phyloP scores from a whole-genome alignment of 64 coral and sea anemone species.

The Stichodactyla mertensii region DNA sequence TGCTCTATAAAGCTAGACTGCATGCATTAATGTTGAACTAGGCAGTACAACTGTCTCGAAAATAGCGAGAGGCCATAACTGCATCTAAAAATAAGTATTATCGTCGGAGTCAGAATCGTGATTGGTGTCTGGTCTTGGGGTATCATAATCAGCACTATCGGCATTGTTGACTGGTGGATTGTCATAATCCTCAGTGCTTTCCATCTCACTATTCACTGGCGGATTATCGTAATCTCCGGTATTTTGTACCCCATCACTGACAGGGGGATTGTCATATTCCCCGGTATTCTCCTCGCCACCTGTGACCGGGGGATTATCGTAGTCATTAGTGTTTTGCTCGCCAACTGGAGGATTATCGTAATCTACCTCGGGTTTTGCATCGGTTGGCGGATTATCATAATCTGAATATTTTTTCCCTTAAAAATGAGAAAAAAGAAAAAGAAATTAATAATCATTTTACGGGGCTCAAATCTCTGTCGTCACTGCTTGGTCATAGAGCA shows the following conservation, averaged over 20 bases:
- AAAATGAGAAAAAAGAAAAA: not conserved
- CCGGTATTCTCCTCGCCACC: not conserved
- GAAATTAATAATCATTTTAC: not conserved
- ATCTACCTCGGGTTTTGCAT: not conserved
- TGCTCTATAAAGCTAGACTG: too few relatives aligned
- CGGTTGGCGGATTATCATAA: not conserved
- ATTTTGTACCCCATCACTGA: not conserved
- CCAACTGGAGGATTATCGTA: slow-evolving; percentile 2
- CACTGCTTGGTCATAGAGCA: too few relatives aligned
- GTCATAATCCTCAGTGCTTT: not conserved
- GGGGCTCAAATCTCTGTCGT: too few relatives aligned
- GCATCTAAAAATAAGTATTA: too few relatives aligned
- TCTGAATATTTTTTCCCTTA: not conserved
- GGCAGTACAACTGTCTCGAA: too few relatives aligned
- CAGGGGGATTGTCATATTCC: not conserved
- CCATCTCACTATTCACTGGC: not conserved
- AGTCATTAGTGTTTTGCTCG: not conserved
- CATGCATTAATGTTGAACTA: too few relatives aligned
- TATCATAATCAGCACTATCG: too few relatives aligned
- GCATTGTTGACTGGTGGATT: not conserved
- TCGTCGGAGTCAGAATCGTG: too few relatives aligned
- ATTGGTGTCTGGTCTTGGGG: too few relatives aligned
- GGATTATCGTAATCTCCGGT: not conserved
- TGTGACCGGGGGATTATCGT: not conserved
- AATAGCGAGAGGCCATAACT: too few relatives aligned